Base-by-base conservation (phyloP, 2,888 invertebrate species). In the Neoascia interrupta region DNA sequence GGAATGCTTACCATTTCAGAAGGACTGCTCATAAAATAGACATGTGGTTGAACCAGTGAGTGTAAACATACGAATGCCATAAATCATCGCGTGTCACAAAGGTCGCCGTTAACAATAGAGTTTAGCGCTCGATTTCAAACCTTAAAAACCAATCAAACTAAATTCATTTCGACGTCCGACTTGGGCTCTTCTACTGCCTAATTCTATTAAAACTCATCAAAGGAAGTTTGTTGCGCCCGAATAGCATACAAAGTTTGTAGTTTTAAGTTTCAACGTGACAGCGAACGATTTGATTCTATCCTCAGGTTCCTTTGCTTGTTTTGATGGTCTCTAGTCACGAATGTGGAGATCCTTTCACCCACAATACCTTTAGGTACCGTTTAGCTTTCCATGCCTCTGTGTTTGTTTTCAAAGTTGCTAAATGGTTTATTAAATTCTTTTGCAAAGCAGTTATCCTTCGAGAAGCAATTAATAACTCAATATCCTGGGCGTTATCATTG, bases 251-350 rank as follows among this genome's bases (percentile, higher is more conserved):
- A 70, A 51, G 8, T 64, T 76, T 70, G 11, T 28, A 64, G 76
- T 76, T 72, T 76, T 60, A 60, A 72, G 60, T 76, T 76, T 72
- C 76, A 76, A 76, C 72, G 54, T 76, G 76, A 72, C 72, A 76
- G 37, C 15, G 23, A 76, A 72, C 72, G 72, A 66, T 76, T 76
- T 47, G 45, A 70, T 64, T 64, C 45, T 68, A 74, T 68, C 45
- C 23, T 23, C 16, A 36, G 36, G 49, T 73, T 51, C n/a, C 39
- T 64, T 64, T 31, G 43, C 47, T 66, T 28, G 49, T 36, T 66
- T 66, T 76, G 72, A 76, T 76, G 19, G 76, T 13, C 11, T 18
- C 45, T 60, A 54, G 76, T 72, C 76, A 76, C 76, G 76, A 66
- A 43, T 58, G 10, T 2, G 31, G 21, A 21, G 18, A 53, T 4